These are phyloP conservation scores for Psix sp. DNA, from an alignment of 1,140 invertebrate genomes.

Conservation along the genomic window DNA sequence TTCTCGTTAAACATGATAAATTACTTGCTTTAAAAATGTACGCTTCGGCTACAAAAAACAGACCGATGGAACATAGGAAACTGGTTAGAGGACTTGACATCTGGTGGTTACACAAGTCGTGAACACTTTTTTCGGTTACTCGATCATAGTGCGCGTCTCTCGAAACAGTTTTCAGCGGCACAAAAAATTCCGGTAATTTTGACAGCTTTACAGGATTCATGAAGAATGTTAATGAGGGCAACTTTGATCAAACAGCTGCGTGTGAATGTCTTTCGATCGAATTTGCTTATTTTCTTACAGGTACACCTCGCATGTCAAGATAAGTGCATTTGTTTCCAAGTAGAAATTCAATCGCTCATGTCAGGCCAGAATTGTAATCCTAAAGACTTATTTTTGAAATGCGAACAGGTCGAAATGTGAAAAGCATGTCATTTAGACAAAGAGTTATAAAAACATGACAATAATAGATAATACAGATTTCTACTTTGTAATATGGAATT, in stretches of 20 bases:
- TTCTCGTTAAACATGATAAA: too few species aligned
- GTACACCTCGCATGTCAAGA: not conserved
- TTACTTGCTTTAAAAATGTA: too few species aligned
- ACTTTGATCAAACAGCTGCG: slow-evolving; percentile 4
- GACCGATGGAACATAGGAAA: not conserved
- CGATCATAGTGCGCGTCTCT: not conserved
- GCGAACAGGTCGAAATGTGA: too few species aligned
- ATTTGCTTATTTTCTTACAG: slow-evolving; percentile 15
- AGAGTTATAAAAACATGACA: too few species aligned
- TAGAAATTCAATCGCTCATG: not conserved
- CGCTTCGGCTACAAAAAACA: too few species aligned
- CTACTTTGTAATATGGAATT: too few species aligned
- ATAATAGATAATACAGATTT: too few species aligned
- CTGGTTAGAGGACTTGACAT: not conserved
- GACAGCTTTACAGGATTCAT: slow-evolving; percentile 9
- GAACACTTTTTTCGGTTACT: slow-evolving; percentile 5
- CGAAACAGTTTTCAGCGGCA: slow-evolving; percentile 1
- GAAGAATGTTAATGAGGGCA: slow-evolving; percentile 21
- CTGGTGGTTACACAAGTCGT: slow-evolving; percentile 8
- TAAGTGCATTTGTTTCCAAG: slow-evolving; percentile 5
- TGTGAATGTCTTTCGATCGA: slow-evolving; percentile 10
- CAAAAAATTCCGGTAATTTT: slow-evolving; percentile 7
- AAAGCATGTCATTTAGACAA: too few species aligned
- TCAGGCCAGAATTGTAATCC: too few species aligned
- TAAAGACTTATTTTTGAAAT: too few species aligned